Conservation (phyloP, 2,888 invertebrate genomes). For the Ellobium chinense region DNA sequence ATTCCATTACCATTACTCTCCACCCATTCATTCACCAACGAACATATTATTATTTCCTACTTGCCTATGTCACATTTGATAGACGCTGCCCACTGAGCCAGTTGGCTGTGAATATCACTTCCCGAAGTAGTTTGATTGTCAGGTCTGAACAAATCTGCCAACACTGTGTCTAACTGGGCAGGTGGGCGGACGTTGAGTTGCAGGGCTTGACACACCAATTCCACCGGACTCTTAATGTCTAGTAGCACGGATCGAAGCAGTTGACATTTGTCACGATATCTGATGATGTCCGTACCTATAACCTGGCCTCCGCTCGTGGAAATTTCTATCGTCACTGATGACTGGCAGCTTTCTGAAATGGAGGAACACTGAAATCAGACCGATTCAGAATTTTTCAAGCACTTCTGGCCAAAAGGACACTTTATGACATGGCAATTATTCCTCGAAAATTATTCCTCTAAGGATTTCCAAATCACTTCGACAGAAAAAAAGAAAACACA, state of each 20-base stretch:
- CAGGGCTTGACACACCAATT: conserved; percentile 1
- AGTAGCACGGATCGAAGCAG: not conserved
- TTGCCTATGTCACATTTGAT: not conserved
- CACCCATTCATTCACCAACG: no score
- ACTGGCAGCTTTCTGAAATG: not conserved
- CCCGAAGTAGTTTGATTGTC: not conserved
- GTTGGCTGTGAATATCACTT: not conserved
- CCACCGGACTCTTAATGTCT: not conserved
- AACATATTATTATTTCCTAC: not conserved
- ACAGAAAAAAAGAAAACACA: no score
- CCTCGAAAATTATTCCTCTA: no score
- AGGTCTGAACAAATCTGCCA: not conserved
- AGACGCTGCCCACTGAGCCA: not conserved
- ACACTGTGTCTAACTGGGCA: not conserved
- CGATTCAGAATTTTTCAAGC: not conserved
- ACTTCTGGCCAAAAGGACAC: not conserved
- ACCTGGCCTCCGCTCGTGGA: not conserved
- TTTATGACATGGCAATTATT: no score
- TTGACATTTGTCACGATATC: not conserved
- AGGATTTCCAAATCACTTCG: no score
- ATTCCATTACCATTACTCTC: no score
- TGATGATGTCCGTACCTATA: not conserved
- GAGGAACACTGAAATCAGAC: not conserved
- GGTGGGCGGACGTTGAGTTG: not conserved
- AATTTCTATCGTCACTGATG: conserved; percentile 2